Conservation (phyloP, 2,113 vertebrate genomes). For the Genyomyrus donnyi region DNA sequence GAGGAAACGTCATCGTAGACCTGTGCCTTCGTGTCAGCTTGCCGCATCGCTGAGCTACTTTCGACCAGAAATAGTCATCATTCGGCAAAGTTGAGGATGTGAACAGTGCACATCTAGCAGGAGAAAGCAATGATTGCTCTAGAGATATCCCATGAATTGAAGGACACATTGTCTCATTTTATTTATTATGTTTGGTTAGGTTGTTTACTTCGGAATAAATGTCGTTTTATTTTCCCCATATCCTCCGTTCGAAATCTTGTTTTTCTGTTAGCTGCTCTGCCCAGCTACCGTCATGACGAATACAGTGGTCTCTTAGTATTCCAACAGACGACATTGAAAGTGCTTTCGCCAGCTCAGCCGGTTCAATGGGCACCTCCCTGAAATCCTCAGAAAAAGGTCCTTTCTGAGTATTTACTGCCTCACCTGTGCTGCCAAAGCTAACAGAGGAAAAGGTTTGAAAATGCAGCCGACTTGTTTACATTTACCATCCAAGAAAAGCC, state of each 20-base stretch:
- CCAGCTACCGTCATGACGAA: background rate
- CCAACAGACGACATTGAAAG: background rate
- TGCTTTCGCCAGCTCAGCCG: background rate
- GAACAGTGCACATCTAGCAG: background rate
- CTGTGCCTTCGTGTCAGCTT: background rate
- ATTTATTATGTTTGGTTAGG: background rate
- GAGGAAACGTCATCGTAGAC: background rate
- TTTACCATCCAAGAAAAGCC: constrained; percentile 48
- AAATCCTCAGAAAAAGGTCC: constrained; percentile 27
- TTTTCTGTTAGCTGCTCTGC: background rate
- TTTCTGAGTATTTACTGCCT: constrained; percentile 37
- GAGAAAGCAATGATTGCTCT: background rate
- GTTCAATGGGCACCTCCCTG: background rate
- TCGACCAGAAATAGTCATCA: background rate
- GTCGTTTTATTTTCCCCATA: background rate
- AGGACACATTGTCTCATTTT: background rate
- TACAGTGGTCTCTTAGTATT: constrained; percentile 10
- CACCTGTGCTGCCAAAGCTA: constrained; percentile 49
- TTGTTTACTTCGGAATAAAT: background rate
- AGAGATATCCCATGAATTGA: background rate
- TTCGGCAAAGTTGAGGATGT: background rate
- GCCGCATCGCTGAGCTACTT: background rate
- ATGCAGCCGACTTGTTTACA: constrained; percentile 44
- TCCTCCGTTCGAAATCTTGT: background rate
- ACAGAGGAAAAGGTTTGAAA: constrained; percentile 44